Evolutionary conservation across 2,888 invertebrate genomes (phyloP).

Genomic region (Heteromyza rotundicornis): DNA sequence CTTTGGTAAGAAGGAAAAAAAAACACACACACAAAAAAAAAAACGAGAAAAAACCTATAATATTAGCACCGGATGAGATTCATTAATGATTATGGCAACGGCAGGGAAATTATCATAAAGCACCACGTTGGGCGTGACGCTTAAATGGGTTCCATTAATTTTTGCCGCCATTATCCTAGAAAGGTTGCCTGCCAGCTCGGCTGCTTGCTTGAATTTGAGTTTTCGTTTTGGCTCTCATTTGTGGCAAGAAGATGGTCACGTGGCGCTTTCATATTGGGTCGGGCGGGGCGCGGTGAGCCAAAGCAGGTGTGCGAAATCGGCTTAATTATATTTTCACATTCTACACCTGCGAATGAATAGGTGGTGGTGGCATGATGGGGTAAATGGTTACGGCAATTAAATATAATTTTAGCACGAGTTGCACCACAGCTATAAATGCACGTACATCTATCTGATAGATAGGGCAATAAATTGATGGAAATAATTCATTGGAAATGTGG

Average conservation of each 20-base stretch:
- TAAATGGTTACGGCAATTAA: too few species aligned
- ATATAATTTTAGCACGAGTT: too few species aligned
- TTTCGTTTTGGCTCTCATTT: not conserved
- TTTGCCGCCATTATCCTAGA: not conserved
- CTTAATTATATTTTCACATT: slow-evolving; percentile 11
- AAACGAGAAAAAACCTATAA: not conserved
- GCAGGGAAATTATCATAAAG: slow-evolving; percentile 8
- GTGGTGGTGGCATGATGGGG: too few species aligned
- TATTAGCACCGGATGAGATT: not conserved
- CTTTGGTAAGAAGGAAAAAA: too few species aligned
- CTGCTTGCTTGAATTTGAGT: not conserved
- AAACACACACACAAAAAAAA: too few species aligned
- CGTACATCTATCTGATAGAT: too few species aligned
- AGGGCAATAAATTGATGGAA: too few species aligned
- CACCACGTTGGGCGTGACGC: slow-evolving; percentile 6
- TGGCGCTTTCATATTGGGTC: not conserved
- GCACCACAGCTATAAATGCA: too few species aligned
- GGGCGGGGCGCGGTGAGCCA: not conserved
- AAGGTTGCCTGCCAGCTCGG: not conserved
- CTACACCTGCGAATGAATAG: not conserved
- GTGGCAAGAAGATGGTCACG: slow-evolving; percentile 2
- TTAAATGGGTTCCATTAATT: slow-evolving; percentile 1
- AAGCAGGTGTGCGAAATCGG: slow-evolving; percentile 16
- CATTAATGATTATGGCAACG: slow-evolving; percentile 8
- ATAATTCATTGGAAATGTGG: too few species aligned